Evolutionary conservation across 2,797 vertebrate species (phyloP), one percentile per base, ranked within the genome.

Genomic region (Danio jaintianensis): DNA sequence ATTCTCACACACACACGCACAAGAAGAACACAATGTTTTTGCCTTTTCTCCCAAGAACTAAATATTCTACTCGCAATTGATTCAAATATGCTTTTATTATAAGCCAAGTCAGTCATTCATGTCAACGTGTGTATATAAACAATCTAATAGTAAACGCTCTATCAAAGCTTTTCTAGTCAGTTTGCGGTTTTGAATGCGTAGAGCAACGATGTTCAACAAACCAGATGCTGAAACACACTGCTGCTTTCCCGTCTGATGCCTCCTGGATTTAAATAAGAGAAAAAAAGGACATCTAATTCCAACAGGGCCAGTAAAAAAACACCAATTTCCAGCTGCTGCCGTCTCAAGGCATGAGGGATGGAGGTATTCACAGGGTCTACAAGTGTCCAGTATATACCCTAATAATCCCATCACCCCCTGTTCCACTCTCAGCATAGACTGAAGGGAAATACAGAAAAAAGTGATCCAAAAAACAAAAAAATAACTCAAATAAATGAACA

Each of bases 201-300:
- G 36, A 29, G 22, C 10, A 67, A 40, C 11, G 91, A 93, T 81
- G 91, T 90, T 90, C 89, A 91, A 84, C 86, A 83, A 89, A 86
- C 86, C 85, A 88, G 86, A 89, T 86, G 91, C 86, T 89, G 89
- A 89, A 88, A 89, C 88, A 86, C 89, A 56, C 50, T 83, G 83
- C 85, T 84, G 80, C 13, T 86, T 58, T 70, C 84, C 79, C 86
- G 87, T 83, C 80, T 87, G 90, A 87, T 90, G 89, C 83, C 83
- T 78, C 61, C 81, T 84, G 86, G 81, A 50, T 70, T 47, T 67
- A 69, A 70, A 50, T 47, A 22, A 72, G 0, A 61, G 22, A 74
- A 29, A 53, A 47, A 64, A 70, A 78, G 69, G 20, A 53, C 52
- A 66, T 38, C 16, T 64, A 75, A 80, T 79, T 71, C 36, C 50